phyloP scores from a whole-genome alignment of 2,888 invertebrate species.

The Eulithis prunata region DNA sequence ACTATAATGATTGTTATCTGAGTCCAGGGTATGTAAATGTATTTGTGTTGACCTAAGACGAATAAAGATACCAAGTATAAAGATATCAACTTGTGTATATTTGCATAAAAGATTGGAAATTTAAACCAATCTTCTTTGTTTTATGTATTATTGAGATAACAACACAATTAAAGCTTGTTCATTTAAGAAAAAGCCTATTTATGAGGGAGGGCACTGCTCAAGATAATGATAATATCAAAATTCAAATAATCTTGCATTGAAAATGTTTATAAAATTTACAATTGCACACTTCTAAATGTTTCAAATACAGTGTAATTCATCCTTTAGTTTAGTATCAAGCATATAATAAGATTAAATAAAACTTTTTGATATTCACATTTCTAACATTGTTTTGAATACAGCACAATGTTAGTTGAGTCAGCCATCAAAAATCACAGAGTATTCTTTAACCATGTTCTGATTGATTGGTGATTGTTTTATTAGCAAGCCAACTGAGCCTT shows the following conservation, averaged over 20 bases:
- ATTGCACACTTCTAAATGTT: constrained; percentile 3
- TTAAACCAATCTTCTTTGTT: too few species aligned
- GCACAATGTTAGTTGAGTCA: constrained; percentile 28
- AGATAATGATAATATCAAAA: constrained; percentile 4
- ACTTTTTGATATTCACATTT: constrained; percentile 19
- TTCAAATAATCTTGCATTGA: background rate
- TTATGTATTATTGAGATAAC: too few species aligned
- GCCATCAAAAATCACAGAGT: constrained; percentile 36
- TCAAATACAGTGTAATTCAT: constrained; percentile 5
- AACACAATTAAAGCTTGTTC: background rate
- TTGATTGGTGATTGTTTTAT: constrained; percentile 33
- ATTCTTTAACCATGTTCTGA: constrained; percentile 19
- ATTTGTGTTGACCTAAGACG: too few species aligned
- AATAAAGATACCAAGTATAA: too few species aligned
- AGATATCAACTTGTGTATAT: too few species aligned
- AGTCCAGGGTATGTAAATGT: too few species aligned
- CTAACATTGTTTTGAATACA: constrained; percentile 30
- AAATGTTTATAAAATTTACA: background rate
- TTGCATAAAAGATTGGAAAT: too few species aligned
- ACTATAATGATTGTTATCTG: too few species aligned
- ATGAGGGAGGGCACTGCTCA: background rate
- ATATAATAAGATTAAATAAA: constrained; percentile 23
- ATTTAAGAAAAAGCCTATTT: background rate
- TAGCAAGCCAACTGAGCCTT: constrained; percentile 94
- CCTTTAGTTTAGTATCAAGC: constrained; percentile 17